These are phyloP conservation scores for Perognathus longimembris DNA, from an alignment of 2,113 vertebrate genomes.

Conservation along the genomic window DNA sequence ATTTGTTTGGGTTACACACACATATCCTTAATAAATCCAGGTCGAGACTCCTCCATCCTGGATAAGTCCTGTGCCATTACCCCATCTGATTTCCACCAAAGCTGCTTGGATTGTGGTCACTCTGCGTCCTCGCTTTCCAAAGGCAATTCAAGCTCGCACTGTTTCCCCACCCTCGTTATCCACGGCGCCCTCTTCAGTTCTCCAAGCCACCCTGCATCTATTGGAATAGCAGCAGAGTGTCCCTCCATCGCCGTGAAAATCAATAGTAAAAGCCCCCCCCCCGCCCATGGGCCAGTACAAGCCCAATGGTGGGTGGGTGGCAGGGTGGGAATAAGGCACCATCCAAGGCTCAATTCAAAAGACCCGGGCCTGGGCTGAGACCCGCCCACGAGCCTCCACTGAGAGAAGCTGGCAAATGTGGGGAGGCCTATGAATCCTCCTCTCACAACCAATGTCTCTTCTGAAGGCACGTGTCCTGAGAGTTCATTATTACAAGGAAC, in stretches of 20 bases:
- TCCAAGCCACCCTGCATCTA: background rate
- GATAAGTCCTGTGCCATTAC: background rate
- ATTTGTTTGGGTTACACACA: background rate
- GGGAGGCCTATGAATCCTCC: background rate
- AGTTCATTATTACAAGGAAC: background rate
- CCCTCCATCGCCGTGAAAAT: background rate
- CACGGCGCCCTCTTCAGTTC: too few species aligned
- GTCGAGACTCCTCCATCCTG: background rate
- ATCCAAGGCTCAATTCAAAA: background rate
- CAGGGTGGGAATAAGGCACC: background rate
- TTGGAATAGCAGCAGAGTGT: background rate
- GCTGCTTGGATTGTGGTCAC: background rate
- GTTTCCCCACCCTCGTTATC: background rate
- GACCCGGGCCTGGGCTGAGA: background rate
- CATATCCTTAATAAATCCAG: too few species aligned
- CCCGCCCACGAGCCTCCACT: background rate
- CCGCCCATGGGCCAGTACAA: background rate
- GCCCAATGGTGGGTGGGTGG: rapidly evolving
- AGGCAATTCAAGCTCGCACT: background rate
- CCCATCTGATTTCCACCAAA: background rate
- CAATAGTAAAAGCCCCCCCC: background rate
- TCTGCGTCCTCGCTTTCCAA: rapidly evolving
- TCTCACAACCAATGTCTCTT: background rate
- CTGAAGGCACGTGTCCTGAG: background rate
- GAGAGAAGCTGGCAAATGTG: background rate